A percentile compares a stretch with the other conserved stretches of the same genome.
Evolutionary conservation across 2,113 vertebrate genomes (phyloP).

Genomic region (Erinaceus europaeus): DNA sequence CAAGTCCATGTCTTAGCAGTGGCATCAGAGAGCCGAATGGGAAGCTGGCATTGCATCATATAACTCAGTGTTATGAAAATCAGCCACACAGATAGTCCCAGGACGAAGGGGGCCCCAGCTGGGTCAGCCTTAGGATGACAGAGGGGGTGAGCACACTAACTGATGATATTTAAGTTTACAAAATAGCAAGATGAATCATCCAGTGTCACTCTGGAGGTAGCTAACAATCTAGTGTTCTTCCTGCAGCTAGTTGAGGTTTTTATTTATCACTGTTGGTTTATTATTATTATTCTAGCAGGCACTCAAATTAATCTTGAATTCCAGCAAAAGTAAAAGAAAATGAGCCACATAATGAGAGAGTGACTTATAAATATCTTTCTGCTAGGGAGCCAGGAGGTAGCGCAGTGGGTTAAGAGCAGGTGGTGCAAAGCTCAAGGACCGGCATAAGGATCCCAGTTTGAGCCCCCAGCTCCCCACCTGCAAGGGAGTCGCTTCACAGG

Average conservation of each 20-base stretch:
- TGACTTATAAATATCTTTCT: not conserved
- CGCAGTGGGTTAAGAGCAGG: too few relatives aligned
- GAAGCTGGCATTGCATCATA: not conserved
- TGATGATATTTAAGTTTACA: not conserved
- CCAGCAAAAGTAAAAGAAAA: not conserved
- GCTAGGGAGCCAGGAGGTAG: too few relatives aligned
- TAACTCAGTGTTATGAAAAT: not conserved
- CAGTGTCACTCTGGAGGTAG: not conserved
- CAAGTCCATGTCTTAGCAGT: not conserved
- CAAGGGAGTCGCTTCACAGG: too few relatives aligned
- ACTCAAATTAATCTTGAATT: not conserved
- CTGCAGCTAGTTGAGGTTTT: not conserved
- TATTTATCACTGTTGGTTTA: not conserved
- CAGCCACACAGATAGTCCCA: not conserved
- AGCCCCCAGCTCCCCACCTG: too few relatives aligned
- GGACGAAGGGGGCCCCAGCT: not conserved
- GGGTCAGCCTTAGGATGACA: not conserved
- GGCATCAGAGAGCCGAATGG: too few relatives aligned
- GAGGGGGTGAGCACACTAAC: too few relatives aligned
- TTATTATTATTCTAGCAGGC: not conserved
- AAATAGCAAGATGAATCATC: not conserved
- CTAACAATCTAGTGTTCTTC: not conserved
- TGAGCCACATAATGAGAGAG: not conserved
- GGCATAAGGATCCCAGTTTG: too few relatives aligned
- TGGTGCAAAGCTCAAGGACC: too few relatives aligned